These are phyloP conservation scores for Ennomos erosarius DNA, from an alignment of 2,888 invertebrate genomes.

Conservation along the genomic window DNA sequence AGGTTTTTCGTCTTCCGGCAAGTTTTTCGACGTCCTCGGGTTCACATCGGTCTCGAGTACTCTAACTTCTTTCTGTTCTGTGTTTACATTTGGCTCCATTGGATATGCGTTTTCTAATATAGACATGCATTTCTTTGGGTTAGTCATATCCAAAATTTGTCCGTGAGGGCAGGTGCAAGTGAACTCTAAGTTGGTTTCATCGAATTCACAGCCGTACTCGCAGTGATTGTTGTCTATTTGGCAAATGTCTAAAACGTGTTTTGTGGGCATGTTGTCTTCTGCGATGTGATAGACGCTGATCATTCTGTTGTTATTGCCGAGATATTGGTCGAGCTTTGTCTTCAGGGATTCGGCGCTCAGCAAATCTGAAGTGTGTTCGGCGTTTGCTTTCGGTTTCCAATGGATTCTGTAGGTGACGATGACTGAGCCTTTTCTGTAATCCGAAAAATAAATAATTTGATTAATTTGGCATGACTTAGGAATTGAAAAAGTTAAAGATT, in stretches of 20 bases:
- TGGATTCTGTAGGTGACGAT: slow-evolving; percentile 87
- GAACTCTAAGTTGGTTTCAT: slow-evolving; percentile 86
- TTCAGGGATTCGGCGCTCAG: slow-evolving; percentile 77
- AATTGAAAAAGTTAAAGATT: too few species aligned
- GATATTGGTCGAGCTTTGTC: slow-evolving; percentile 76
- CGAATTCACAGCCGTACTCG: slow-evolving; percentile 88
- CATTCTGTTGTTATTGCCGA: slow-evolving; percentile 80
- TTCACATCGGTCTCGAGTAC: slow-evolving; percentile 52
- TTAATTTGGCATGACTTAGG: background rate
- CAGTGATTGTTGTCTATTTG: slow-evolving; percentile 88
- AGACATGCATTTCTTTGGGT: slow-evolving; percentile 75
- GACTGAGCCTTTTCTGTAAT: slow-evolving; percentile 87
- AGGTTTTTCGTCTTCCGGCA: slow-evolving; percentile 57
- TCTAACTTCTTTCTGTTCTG: slow-evolving; percentile 48
- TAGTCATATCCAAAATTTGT: slow-evolving; percentile 66
- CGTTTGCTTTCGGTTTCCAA: slow-evolving; percentile 85
- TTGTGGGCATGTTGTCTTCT: slow-evolving; percentile 66
- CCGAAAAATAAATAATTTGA: slow-evolving; percentile 15
- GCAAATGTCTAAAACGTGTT: slow-evolving; percentile 87
- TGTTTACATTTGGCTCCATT: slow-evolving; percentile 38
- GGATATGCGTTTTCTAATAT: slow-evolving; percentile 55
- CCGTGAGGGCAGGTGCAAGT: slow-evolving; percentile 87
- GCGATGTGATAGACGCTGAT: slow-evolving; percentile 81
- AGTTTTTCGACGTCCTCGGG: slow-evolving; percentile 53
- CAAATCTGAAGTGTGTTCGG: slow-evolving; percentile 75